Base-by-base conservation (phyloP, 2,113 vertebrate genomes). In the Ondatra zibethicus region DNA sequence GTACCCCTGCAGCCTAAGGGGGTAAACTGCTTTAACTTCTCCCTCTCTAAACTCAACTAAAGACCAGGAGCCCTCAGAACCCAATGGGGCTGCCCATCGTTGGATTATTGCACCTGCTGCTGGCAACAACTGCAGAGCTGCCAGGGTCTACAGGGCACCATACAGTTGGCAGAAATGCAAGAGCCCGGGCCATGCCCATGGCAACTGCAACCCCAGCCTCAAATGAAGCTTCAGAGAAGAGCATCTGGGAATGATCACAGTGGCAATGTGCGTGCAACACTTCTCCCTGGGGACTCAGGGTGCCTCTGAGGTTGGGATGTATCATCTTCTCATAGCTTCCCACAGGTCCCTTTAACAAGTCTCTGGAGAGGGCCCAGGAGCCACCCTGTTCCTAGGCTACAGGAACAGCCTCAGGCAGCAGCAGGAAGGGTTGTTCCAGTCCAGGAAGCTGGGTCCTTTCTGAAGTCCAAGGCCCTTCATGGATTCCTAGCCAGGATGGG, bases 341-440 rank as follows among this genome's bases (percentile, higher is more conserved):
- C 50, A 81, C 50, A 31, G 2, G 50, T 92, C 13, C 76, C 65
- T 50, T 90, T 97, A 97, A 95, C 76, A 95, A 96, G 91, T 27
- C 96, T 66, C 96, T 0, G 1, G 61, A 70, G 96, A 95, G 65
- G 33, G 23, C 13, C 81, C 8, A 27, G 66, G 45, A 84, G 65
- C 50, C 78, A 7, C 45, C 25, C 10, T 5, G 77, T 87, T 94
- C 84, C 82, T 87, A 63, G 81, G 58, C 61, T 39, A 92, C 95
- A 39, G 31, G 16, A 82, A 90, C 27, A 42, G 39, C 61, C 1
- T 5, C 21, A 50, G 68, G 72, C 45, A 66, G 76, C 42, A 31
- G 13, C 58, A 75, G 33, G 29, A 87, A 42, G 58, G 17, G 39
- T 5, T n/a, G 5, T 63, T 80, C 3, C 63, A 31, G 58, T 52